Evolutionary conservation across 2,888 invertebrate genomes (phyloP), one percentile per base, ranked within the genome.

Genomic region (Sminthurinus aureus): DNA sequence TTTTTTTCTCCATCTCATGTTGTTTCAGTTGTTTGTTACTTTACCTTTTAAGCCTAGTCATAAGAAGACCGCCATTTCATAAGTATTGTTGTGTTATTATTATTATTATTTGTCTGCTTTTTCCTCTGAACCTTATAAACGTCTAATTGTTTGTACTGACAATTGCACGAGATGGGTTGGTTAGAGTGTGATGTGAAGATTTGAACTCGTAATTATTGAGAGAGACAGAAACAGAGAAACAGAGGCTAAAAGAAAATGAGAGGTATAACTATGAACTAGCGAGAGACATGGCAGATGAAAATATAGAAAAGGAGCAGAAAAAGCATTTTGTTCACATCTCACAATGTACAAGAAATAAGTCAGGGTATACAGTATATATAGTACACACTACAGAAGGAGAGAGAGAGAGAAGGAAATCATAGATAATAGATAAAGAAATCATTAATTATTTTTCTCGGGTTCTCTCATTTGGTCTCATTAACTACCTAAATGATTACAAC

Each of bases 341-440:
- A 38, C 38, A 38, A 38, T 6, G 38, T 38, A 38, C 38, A 38
- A 38, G 38, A 38, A 38, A 38, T 38, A 38, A 1, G 38, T 38
- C 38, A 38, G 6, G 6, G 38, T 38, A 38, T 6, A 38, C 38
- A 38, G 38, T 6, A 38, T 24, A 18, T 73, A 73, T 73, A 38
- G 18, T n/a, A n/a, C n/a, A 38, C 11, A 51, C 51, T 15, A 51
- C n/a, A 75, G 51, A 22, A 51, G 51, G 50, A 75, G 51, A 24
- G 50, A 18, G 51, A 51, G 51, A 66, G 67, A 66, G 73, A 81
- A 71, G 80, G 80, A 81, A 81, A 81, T 81, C 73, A 81, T 51
- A 81, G 80, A 81, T 81, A 81, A 81, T 51, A 73, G 80, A 81
- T 81, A 81, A 81, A 81, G 80, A 81, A 81, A 81, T 81, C 80